phyloP scores from a whole-genome alignment of 2,113 vertebrate genomes.

The Nothocercus julius region DNA sequence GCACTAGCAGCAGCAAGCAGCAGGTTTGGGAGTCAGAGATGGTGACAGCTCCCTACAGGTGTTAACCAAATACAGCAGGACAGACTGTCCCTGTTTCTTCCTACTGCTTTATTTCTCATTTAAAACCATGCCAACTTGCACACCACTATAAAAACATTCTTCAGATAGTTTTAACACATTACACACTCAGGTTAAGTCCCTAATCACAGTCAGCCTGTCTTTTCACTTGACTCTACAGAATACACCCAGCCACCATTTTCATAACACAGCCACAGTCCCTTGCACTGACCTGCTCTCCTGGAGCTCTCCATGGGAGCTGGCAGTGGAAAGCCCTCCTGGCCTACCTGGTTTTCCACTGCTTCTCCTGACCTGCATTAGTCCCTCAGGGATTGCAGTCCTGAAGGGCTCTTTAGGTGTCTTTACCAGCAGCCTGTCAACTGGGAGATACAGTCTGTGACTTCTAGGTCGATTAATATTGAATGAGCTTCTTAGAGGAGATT shows the following conservation, averaged over 20 bases:
- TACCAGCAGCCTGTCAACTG: neutral
- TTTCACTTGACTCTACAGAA: neutral
- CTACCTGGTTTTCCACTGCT: neutral
- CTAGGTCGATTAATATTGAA: neutral
- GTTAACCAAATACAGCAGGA: neutral
- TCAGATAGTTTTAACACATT: neutral
- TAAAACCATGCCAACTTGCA: neutral
- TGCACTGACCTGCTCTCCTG: neutral
- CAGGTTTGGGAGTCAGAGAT: neutral
- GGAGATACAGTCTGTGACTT: neutral
- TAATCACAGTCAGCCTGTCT: neutral
- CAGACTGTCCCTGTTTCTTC: neutral
- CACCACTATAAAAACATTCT: neutral
- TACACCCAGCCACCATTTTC: neutral
- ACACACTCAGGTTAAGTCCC: neutral
- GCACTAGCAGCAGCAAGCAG: neutral
- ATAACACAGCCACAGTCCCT: too few species aligned
- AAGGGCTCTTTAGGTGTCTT: neutral
- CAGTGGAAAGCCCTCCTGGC: accelerated
- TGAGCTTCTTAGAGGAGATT: neutral
- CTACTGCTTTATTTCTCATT: neutral
- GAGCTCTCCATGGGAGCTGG: neutral
- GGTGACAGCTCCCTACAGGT: neutral
- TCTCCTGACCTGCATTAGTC: neutral
- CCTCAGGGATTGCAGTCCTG: neutral